Conservation (phyloP, 2,888 invertebrate species). For the Microdon myrmicae region DNA sequence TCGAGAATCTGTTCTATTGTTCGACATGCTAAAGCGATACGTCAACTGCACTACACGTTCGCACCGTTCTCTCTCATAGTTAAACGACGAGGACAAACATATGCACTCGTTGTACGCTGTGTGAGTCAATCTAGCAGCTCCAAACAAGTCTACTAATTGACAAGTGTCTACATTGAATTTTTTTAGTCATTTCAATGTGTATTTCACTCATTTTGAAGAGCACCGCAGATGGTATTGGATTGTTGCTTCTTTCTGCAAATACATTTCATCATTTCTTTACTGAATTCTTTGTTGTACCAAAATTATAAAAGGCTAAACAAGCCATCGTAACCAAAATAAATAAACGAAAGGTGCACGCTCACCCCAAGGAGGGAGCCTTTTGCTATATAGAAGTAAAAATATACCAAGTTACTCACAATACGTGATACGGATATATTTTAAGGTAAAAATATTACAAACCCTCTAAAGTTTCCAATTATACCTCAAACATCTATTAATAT, state of each 20-base stretch:
- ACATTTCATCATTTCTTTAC: constrained; percentile 52
- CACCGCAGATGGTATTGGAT: constrained; percentile 54
- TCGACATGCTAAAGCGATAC: neutral
- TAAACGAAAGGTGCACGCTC: too few relatives aligned
- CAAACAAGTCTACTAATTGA: constrained; percentile 19
- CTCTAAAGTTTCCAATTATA: too few relatives aligned
- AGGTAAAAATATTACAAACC: too few relatives aligned
- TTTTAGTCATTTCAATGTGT: constrained; percentile 24
- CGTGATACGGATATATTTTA: too few relatives aligned
- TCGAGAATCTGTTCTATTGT: too few relatives aligned
- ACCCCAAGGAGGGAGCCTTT: too few relatives aligned
- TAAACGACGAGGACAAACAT: too few relatives aligned
- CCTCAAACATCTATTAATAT: too few relatives aligned
- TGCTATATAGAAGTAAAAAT: too few relatives aligned
- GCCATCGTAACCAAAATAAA: constrained; percentile 9
- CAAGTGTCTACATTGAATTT: constrained; percentile 17
- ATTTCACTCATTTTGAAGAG: constrained; percentile 38
- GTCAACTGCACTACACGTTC: neutral
- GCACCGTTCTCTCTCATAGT: constrained; percentile 1
- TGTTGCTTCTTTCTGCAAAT: constrained; percentile 53
- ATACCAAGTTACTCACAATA: too few relatives aligned
- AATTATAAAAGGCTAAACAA: constrained; percentile 16
- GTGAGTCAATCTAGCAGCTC: constrained; percentile 22
- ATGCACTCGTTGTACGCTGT: constrained; percentile 21
- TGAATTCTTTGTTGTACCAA: too few relatives aligned